Evolutionary conservation across 64 coral and sea anemone genomes (phyloP).

Genomic region (Dendrophyllia cribrosa): DNA sequence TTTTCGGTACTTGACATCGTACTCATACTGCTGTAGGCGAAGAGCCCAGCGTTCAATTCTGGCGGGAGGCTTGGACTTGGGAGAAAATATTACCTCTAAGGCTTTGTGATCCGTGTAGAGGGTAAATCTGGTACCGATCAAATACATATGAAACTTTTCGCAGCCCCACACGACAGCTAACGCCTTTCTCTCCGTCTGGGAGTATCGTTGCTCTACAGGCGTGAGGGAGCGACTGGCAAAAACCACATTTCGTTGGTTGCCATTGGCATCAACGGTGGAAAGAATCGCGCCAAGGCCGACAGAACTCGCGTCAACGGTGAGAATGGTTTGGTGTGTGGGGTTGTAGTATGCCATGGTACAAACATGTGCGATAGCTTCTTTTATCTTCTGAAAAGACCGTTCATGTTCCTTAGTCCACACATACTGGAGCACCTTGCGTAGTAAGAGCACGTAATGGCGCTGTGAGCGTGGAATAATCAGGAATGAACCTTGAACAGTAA

Average conservation of each 20-base stretch:
- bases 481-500: not conserved
- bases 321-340: not conserved
- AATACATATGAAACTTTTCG: not conserved
- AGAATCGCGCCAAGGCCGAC: slow-evolving; percentile 43
- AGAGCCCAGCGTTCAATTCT: not conserved
- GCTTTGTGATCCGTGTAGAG: slow-evolving; percentile 33
- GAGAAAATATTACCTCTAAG: not conserved
- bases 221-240: slow-evolving; percentile 50
- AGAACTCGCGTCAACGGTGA: slow-evolving; percentile 58
- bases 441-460: slow-evolving; percentile 1
- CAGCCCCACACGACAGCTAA: not conserved
- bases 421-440: not conserved
- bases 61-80: not conserved
- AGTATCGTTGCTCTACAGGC: not conserved
- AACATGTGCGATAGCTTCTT: slow-evolving; percentile 9
- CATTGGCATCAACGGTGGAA: slow-evolving; percentile 7
- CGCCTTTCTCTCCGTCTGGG: not conserved
- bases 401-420: not conserved
- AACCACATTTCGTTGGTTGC: slow-evolving; percentile 3
- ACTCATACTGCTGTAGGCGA: slow-evolving; percentile 31
- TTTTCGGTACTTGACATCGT: not conserved
- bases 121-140: not conserved
- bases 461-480: not conserved
- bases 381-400: slow-evolving; percentile 7
- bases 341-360: slow-evolving; percentile 48